These are phyloP conservation scores for Petromus typicus DNA, from an alignment of 2,113 vertebrate genomes.

Conservation along the genomic window DNA sequence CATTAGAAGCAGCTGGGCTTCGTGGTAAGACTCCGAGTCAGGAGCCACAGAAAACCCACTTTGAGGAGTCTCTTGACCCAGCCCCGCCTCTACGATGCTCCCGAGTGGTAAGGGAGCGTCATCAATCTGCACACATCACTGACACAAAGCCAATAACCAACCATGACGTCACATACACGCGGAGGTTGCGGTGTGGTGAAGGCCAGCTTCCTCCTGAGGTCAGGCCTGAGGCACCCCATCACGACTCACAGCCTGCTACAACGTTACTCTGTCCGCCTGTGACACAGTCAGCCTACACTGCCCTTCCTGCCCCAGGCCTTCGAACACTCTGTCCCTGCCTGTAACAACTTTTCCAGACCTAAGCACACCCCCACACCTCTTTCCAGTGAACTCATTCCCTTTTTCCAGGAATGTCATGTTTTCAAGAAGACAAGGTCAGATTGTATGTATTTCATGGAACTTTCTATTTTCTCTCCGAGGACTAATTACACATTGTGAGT, in stretches of 20 bases:
- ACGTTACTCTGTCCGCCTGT: not conserved
- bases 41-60: constrained; percentile 30
- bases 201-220: not conserved
- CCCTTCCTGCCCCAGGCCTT: not conserved
- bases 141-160: constrained; percentile 44
- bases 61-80: not conserved
- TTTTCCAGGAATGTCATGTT: too few species aligned
- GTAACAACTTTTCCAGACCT: not conserved
- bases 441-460: not conserved
- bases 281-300: not conserved
- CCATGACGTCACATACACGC: not conserved
- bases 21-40: constrained; percentile 9
- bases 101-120: not conserved
- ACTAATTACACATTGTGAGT: not conserved
- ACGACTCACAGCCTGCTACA: not conserved
- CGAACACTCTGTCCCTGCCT: not conserved
- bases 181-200: not conserved
- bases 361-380: not conserved
- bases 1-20: not conserved
- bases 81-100: not conserved
- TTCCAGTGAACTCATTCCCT: constrained; percentile 10
- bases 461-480: constrained; percentile 15
- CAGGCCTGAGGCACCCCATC: not conserved
- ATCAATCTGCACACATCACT: constrained; percentile 21
- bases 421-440: too few species aligned